These are phyloP conservation scores for Halcyon chelicuti DNA, from an alignment of 2,797 vertebrate species.

Conservation along the genomic window DNA sequence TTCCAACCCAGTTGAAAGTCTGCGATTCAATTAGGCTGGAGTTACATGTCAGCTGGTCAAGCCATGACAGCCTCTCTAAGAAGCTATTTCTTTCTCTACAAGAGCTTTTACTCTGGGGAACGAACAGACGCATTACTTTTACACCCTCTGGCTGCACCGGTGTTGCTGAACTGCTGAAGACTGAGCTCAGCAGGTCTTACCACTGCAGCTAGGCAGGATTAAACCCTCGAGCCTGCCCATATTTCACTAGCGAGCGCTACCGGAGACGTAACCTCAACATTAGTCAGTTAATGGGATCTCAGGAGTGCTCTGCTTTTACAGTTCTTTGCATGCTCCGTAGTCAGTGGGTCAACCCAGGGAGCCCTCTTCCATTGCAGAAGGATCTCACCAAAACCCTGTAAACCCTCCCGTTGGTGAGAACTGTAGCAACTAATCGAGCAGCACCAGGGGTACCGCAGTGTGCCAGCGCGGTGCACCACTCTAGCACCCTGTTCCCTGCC, in stretches of 20 bases:
- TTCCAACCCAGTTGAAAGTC: slow-evolving; percentile 25
- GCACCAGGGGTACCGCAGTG: not conserved
- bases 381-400: not conserved
- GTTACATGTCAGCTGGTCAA: slow-evolving; percentile 29
- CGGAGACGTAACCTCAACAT: not conserved
- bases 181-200: not conserved
- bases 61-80: not conserved
- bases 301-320: not conserved
- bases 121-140: not conserved
- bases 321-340: not conserved
- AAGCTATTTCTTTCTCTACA: not conserved
- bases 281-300: not conserved
- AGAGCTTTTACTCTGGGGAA: not conserved
- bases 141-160: not conserved
- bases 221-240: not conserved
- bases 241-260: not conserved
- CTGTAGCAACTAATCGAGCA: not conserved
- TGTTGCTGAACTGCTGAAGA: not conserved
- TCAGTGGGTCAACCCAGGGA: not conserved
- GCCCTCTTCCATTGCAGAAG: not conserved
- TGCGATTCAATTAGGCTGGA: slow-evolving; percentile 25
- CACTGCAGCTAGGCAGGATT: not conserved
- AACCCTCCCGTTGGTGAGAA: not conserved
- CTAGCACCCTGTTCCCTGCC: not conserved
- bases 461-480: not conserved